These are phyloP conservation scores for Pimpla rufipes DNA, from an alignment of 2,888 invertebrate species.

Conservation along the genomic window DNA sequence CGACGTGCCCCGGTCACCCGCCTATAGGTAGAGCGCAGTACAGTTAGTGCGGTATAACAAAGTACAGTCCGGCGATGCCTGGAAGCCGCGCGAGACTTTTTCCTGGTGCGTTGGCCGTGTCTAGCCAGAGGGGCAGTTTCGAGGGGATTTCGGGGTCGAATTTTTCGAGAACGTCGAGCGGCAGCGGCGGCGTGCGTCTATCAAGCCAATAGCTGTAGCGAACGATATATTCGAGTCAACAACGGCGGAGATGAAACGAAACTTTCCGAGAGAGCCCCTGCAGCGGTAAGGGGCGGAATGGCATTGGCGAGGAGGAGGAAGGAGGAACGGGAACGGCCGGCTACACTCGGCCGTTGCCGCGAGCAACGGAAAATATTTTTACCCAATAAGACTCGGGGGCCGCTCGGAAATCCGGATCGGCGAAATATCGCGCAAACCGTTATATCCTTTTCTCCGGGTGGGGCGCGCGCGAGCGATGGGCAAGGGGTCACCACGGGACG, in stretches of 20 bases:
- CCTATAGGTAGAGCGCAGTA: no score
- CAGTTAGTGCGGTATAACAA: slow-evolving; percentile 2
- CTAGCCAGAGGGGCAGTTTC: slow-evolving; percentile 11
- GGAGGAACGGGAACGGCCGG: background rate
- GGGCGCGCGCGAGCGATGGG: background rate
- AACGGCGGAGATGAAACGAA: slow-evolving; percentile 33
- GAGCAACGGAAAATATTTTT: slow-evolving; percentile 46
- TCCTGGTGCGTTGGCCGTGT: slow-evolving; percentile 44
- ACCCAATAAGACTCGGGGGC: slow-evolving; percentile 28
- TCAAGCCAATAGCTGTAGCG: slow-evolving; percentile 20
- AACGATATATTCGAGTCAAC: slow-evolving; percentile 28
- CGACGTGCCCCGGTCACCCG: no score
- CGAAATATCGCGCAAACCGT: slow-evolving; percentile 34
- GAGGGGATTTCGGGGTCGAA: slow-evolving; percentile 29
- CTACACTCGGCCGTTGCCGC: background rate
- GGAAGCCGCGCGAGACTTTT: slow-evolving; percentile 50
- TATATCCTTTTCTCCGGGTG: slow-evolving; percentile 9
- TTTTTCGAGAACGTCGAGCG: slow-evolving; percentile 49
- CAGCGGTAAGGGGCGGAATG: background rate
- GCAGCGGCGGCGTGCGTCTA: slow-evolving; percentile 14
- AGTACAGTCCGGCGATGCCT: slow-evolving; percentile 18
- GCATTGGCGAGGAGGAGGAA: slow-evolving; percentile 1
- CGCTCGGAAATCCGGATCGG: slow-evolving; percentile 16
- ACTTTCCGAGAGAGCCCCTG: slow-evolving; percentile 14
- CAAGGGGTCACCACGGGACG: background rate